These are phyloP conservation scores for Rynchops niger DNA, from an alignment of 2,113 vertebrate species.

Conservation along the genomic window DNA sequence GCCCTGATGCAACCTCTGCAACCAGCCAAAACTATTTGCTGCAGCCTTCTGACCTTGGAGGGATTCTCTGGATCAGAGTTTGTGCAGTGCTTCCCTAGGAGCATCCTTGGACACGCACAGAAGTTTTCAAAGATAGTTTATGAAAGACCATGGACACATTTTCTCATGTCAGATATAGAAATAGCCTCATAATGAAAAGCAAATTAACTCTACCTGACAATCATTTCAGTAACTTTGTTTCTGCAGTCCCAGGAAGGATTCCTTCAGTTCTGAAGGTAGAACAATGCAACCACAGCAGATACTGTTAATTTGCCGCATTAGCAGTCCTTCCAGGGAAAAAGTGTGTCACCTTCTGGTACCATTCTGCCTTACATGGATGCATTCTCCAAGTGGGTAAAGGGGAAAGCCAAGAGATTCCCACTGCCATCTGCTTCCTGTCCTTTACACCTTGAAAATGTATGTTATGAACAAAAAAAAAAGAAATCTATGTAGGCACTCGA, in stretches of 20 bases:
- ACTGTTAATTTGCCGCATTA: background rate
- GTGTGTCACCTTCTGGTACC: background rate
- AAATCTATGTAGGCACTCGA: background rate
- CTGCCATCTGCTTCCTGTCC: too few relatives aligned
- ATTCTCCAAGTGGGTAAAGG: background rate
- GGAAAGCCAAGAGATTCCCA: background rate
- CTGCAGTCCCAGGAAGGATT: background rate
- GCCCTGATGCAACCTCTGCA: background rate
- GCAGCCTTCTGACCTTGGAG: background rate
- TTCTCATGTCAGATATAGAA: background rate
- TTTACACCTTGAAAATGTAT: background rate
- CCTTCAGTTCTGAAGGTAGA: background rate
- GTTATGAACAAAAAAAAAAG: background rate
- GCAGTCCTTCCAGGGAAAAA: background rate
- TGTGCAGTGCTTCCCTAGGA: background rate
- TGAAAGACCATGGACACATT: background rate
- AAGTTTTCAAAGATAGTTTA: background rate
- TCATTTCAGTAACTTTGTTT: background rate
- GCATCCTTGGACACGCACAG: accelerated
- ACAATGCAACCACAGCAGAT: background rate
- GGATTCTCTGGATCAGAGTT: background rate
- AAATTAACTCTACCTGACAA: background rate
- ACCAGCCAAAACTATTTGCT: background rate
- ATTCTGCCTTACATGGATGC: background rate
- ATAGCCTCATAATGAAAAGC: background rate